These are phyloP conservation scores for Eudorcas thomsonii DNA, from an alignment of 2,113 vertebrate species.

Conservation along the genomic window DNA sequence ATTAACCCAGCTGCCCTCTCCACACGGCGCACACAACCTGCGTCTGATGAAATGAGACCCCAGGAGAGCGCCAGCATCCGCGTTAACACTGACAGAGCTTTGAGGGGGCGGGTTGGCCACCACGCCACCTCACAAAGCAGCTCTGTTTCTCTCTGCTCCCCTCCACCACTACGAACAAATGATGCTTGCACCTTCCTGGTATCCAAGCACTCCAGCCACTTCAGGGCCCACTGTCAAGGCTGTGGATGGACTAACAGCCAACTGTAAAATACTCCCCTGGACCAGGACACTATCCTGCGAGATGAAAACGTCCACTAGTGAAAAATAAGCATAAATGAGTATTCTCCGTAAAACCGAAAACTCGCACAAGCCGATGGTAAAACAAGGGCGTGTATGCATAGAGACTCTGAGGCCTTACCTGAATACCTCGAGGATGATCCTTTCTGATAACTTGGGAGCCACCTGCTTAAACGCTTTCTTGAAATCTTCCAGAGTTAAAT, in stretches of 20 bases:
- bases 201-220: not conserved
- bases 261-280: not conserved
- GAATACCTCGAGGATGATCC: conserved; percentile 80
- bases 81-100: not conserved
- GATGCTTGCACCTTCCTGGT: not conserved
- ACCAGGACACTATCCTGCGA: not conserved
- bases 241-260: not conserved
- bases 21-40: not conserved
- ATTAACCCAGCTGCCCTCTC: not conserved
- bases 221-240: not conserved
- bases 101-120: rapidly evolving
- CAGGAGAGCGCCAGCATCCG: not conserved
- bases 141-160: not conserved
- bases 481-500: conserved; percentile 85
- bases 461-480: conserved; percentile 77
- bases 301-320: not conserved
- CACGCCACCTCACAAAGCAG: not conserved
- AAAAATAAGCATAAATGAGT: not conserved
- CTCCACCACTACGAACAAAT: not conserved
- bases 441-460: conserved; percentile 78
- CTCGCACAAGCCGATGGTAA: not conserved
- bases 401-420: conserved; percentile 68
- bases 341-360: not conserved
- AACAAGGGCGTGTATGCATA: not conserved
- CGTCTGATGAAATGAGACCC: not conserved